phyloP scores from a whole-genome alignment of 2,888 invertebrate genomes.

The Scaptodrosophila latifasciaeformis region DNA sequence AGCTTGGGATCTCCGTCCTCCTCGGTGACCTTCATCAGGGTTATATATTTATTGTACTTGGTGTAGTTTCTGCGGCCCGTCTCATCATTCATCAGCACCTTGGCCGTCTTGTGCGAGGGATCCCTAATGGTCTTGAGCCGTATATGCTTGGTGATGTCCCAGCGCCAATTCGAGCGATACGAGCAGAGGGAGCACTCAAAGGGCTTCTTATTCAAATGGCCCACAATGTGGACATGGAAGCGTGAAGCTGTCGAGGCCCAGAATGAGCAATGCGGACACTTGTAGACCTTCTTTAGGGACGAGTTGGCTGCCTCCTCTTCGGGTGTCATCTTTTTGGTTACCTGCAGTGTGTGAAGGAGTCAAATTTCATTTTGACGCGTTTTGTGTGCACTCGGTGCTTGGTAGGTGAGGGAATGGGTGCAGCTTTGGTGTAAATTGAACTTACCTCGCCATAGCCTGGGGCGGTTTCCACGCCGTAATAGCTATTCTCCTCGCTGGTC shows the following conservation, averaged over 20 bases:
- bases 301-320: slow-evolving; percentile 80
- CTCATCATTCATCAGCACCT: slow-evolving; percentile 93
- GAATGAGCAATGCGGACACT: slow-evolving; percentile 93
- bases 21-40: slow-evolving; percentile 80
- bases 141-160: slow-evolving; percentile 97
- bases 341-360: slow-evolving; percentile 74
- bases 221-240: slow-evolving; percentile 95
- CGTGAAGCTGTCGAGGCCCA: slow-evolving; percentile 95
- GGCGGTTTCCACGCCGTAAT: slow-evolving; percentile 76
- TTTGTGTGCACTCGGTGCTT: slow-evolving; percentile 30
- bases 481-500: slow-evolving; percentile 73
- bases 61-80: slow-evolving; percentile 93
- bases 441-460: slow-evolving; percentile 76
- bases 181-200: slow-evolving; percentile 96
- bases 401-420: slow-evolving; percentile 7
- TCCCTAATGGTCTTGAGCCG: slow-evolving; percentile 91
- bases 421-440: slow-evolving; percentile 18
- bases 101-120: slow-evolving; percentile 86
- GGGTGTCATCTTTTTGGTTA: slow-evolving; percentile 79
- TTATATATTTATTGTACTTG: slow-evolving; percentile 93
- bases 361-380: slow-evolving; percentile 73
- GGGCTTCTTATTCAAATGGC: slow-evolving; percentile 93
- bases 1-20: slow-evolving; percentile 76
- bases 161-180: slow-evolving; percentile 96
- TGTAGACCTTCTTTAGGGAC: slow-evolving; percentile 87